These are phyloP conservation scores for Ypsolopha sequella DNA, from an alignment of 2,888 invertebrate species.

Conservation along the genomic window DNA sequence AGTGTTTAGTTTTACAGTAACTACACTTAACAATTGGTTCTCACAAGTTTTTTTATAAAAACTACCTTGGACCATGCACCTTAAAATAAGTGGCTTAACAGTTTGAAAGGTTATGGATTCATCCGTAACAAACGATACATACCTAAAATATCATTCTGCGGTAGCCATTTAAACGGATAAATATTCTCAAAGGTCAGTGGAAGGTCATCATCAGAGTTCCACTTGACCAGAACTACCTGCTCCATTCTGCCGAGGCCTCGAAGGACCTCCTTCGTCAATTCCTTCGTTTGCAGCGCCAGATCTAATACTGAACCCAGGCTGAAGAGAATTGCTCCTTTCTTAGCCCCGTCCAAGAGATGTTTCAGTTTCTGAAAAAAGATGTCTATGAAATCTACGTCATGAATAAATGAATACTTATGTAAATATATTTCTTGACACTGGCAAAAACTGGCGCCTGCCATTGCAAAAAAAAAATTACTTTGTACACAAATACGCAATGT, in stretches of 20 bases:
- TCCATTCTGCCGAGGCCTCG: slow-evolving; percentile 41
- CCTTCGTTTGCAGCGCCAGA: slow-evolving; percentile 41
- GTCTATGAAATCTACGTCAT: too few relatives aligned
- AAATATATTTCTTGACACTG: too few relatives aligned
- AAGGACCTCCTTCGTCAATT: slow-evolving; percentile 37
- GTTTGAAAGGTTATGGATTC: too few relatives aligned
- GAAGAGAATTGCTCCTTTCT: slow-evolving; percentile 52
- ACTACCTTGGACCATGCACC: too few relatives aligned
- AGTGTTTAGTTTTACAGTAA: too few relatives aligned
- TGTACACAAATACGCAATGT: too few relatives aligned
- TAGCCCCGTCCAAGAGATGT: slow-evolving; percentile 5
- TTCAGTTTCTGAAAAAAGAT: slow-evolving; percentile 6
- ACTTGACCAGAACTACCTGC: slow-evolving; percentile 57
- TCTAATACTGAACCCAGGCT: slow-evolving; percentile 57
- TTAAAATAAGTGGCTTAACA: too few relatives aligned
- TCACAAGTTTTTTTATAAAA: too few relatives aligned
- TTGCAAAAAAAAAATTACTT: too few relatives aligned
- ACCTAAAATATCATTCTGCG: slow-evolving; percentile 64
- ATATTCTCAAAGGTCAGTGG: slow-evolving; percentile 52
- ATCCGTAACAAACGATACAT: neutral
- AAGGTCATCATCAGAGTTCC: slow-evolving; percentile 38
- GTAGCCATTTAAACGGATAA: slow-evolving; percentile 62
- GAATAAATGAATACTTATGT: too few relatives aligned
- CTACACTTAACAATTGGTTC: too few relatives aligned
- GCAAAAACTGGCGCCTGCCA: too few relatives aligned